Base-by-base conservation (phyloP, 30 jellyfish, hydroid and myxozoan genomes). In the Pseudorhiza aurosa region DNA sequence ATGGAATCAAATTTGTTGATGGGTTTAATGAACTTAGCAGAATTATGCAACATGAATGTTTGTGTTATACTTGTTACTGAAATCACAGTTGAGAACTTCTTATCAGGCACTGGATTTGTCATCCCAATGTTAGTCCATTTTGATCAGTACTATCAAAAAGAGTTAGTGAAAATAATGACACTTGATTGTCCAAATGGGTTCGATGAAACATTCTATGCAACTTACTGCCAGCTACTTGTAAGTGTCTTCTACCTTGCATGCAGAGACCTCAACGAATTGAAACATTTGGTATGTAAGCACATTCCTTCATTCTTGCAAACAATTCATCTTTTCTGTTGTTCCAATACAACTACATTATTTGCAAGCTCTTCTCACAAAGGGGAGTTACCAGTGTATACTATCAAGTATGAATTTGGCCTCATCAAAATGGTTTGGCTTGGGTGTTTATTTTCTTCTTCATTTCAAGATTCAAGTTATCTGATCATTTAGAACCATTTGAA, bases 241-340 rank as follows among this genome's bases (percentile, higher is more conserved):
- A 86, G 87, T 82, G 97, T 89, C 19, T 82, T 89, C 49, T 60
- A 58, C 53, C 43, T 57, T 35, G 88, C 72, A 21, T 81, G 96
- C 65, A 82, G 92, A 37, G 91, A 89, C 42, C 68, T 75, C 51
- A 81, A 39, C 65, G 97, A 89, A 58, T 36, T 89, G 37, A 59
- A 92, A 22, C 97, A 89, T 65, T 53, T 89, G 95, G 97, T 88
- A 77, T 49, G 93, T 15, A 17, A 47, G n/a, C n/a, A n/a, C n/a
- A n/a, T n/a, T n/a, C n/a, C n/a, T n/a, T n/a, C n/a, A n/a, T n/a
- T n/a, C n/a, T n/a, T n/a, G n/a, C n/a, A n/a, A n/a, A n/a, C n/a
- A n/a, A n/a, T n/a, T n/a, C n/a, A n/a, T n/a, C n/a, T n/a, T n/a
- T n/a, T n/a, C n/a, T n/a, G n/a, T n/a, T n/a, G n/a, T n/a, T n/a